phyloP scores from a whole-genome alignment of 2,797 vertebrate genomes.

The Pantherophis alleghaniensis region DNA sequence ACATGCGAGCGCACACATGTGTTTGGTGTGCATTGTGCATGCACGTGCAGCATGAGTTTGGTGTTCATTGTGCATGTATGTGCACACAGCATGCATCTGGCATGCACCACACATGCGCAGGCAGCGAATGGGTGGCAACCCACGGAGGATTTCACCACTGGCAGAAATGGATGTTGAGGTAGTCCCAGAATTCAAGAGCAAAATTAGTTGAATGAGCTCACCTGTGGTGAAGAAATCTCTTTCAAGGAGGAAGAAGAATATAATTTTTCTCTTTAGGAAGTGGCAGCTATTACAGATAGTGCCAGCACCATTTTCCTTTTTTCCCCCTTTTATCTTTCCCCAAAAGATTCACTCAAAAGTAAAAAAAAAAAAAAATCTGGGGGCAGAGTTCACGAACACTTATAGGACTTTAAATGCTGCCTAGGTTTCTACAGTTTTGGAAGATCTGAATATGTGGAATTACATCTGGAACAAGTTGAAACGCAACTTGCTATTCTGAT shows the following conservation, averaged over 20 bases:
- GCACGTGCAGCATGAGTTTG: no score
- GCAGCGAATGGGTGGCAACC: no score
- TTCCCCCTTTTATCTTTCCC: not conserved
- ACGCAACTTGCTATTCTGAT: not conserved
- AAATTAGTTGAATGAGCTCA: not conserved
- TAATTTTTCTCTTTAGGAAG: conserved; percentile 5
- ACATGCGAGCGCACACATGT: no score
- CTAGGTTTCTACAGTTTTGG: not conserved
- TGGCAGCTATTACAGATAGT: not conserved
- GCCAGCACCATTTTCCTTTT: not conserved
- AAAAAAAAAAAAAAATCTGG: not conserved
- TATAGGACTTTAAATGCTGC: not conserved
- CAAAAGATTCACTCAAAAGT: not conserved
- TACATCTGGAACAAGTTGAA: not conserved
- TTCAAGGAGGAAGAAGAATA: not conserved
- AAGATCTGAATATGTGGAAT: not conserved
- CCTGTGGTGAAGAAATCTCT: not conserved
- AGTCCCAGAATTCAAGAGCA: not conserved
- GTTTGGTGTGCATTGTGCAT: no score
- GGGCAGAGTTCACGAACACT: not conserved
- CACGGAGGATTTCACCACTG: not conserved
- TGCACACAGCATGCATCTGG: no score
- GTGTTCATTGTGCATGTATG: no score
- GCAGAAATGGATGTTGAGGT: not conserved
- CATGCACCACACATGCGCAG: no score